A percentile compares a stretch with the other conserved stretches of the same genome.
These are phyloP conservation scores for Teleogryllus occipitalis DNA, from an alignment of 1,140 invertebrate species.

Conservation along the genomic window DNA sequence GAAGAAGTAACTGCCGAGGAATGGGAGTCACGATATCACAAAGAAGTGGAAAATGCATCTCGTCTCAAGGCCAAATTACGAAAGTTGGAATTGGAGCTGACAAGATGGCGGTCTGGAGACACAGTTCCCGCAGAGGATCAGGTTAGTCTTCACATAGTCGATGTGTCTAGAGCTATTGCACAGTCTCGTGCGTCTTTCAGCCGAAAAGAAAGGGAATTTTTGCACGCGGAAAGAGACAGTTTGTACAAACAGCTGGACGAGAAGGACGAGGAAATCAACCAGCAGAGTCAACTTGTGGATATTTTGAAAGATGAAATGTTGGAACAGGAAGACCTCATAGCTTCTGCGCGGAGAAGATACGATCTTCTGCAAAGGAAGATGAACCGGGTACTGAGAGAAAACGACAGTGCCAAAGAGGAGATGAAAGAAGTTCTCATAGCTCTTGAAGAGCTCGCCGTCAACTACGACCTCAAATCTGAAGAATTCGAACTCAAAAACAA, in stretches of 20 bases:
- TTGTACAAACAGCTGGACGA: slow-evolving; percentile 97
- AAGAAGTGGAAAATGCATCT: slow-evolving; percentile 91
- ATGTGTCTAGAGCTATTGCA: too few relatives aligned
- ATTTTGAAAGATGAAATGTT: slow-evolving; percentile 96
- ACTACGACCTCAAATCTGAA: slow-evolving; percentile 98
- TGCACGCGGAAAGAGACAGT: slow-evolving; percentile 84
- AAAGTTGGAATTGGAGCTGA: slow-evolving; percentile 81
- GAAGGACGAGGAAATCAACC: slow-evolving; percentile 99
- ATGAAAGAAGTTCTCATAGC: slow-evolving; percentile 96
- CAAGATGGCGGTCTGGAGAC: slow-evolving; percentile 81
- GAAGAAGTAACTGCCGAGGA: slow-evolving; percentile 99
- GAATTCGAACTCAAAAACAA: slow-evolving; percentile 91
- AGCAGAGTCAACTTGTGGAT: slow-evolving; percentile 91
- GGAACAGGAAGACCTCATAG: slow-evolving; percentile 93
- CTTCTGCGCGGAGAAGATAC: slow-evolving; percentile 80
- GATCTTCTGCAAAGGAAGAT: slow-evolving; percentile 91
- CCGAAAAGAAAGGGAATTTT: slow-evolving; percentile 54
- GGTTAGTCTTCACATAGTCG: slow-evolving; percentile 60
- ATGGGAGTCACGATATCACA: slow-evolving; percentile 98
- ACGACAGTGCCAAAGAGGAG: slow-evolving; percentile 96
- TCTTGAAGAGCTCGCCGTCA: slow-evolving; percentile 95
- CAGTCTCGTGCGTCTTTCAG: too few relatives aligned
- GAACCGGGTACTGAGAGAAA: slow-evolving; percentile 91
- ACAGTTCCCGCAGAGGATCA: slow-evolving; percentile 89
- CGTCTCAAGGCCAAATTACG: slow-evolving; percentile 86